Base-by-base conservation (phyloP, 2,888 invertebrate genomes). In the Drosophila testacea region DNA sequence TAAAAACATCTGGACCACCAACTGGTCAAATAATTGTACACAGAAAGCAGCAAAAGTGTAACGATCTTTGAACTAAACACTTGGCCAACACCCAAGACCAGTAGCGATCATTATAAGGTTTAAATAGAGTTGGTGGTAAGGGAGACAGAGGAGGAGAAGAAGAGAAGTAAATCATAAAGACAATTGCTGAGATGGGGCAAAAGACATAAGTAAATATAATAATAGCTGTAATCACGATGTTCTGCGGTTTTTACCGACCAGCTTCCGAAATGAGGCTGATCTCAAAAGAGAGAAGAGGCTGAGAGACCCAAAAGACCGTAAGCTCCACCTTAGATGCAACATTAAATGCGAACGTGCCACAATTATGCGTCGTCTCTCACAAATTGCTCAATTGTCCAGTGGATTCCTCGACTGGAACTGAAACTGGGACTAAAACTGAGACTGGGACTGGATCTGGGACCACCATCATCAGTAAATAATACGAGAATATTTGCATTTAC, bases 321-420 rank as follows among this genome's bases (percentile, higher is more conserved):
- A 69, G 67, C 83, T 68, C 88, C 88, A 86, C 88, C 88, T 83
- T 83, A 69, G 76, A 76, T 69, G 66, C 64, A 64, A 64, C 75
- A 80, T 83, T 83, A 85, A 82, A 70, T 57, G 79, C 79, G 83
- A 88, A 83, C 83, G 83, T 88, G 89, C 71, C 83, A 83, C 83
- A 83, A 83, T 88, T 83, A 86, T 86, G 81, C 75, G 79, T 81
- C 75, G 32, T 76, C 69, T 68, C 59, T 81, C 28, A 44, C 72
- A 88, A 83, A 88, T 83, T 83, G 88, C 88, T 88, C 83, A 83
- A 88, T 88, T 83, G 84, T 46, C 44, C 46, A 36, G 50, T 6
- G 27, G 36, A 57, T 22, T 44, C 16, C 32, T 32, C 11, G 42
- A 38, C 46, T 62, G 22, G 62, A 79, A 85, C 78, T 22, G 22